Base-by-base conservation (phyloP, 2,113 vertebrate species). In the Tympanuchus pallidicinctus region DNA sequence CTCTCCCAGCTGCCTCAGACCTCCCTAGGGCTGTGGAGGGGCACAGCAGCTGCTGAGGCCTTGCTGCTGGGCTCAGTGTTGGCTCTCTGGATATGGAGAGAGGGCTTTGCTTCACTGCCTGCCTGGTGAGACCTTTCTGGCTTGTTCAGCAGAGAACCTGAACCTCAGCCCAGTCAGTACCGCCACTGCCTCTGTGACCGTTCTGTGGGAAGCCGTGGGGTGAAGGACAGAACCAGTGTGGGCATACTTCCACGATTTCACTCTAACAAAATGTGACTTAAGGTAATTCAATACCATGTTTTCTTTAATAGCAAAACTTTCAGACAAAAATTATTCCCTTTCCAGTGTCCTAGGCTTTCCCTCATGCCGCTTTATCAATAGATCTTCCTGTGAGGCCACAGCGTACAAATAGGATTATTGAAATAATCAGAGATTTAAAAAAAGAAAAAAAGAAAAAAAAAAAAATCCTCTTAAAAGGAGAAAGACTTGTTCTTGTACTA, bases 111-210 rank as follows among this genome's bases (percentile, higher is more conserved):
- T 67, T 22, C 25, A 0, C n/a, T 47, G 30, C 38, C 78, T 57
- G 56, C 18, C 43, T 32, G 36, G 61, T 17, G 13, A 38, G 48
- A 48, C 42, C 27, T 83, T 48, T 22, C 0, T 0, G 50, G 36
- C 25, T 59, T 4, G 11, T 8, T 20, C 19, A n/a, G 25, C 50
- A 12, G 40, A n/a, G 40, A 32, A 56, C 30, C 45, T 38, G 18
- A 65, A 50, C 45, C 67, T 48, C 72, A 36, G 54, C 42, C 43
- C 45, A 15, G 15, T 22, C 76, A 4, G 8, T 11, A 2, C 63
- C 30, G 48, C 79, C n/a, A 36, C 47, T 4, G 6, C 56, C 0
- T 0, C 16, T 1, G 0, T 1, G 1, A n/a, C 17, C 30, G 30
- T 30, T 9, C 57, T 5, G 5, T 36, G 75, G 8, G 59, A n/a